These are phyloP conservation scores for Lasiurus cinereus DNA, from an alignment of 2,113 vertebrate species.

Conservation along the genomic window DNA sequence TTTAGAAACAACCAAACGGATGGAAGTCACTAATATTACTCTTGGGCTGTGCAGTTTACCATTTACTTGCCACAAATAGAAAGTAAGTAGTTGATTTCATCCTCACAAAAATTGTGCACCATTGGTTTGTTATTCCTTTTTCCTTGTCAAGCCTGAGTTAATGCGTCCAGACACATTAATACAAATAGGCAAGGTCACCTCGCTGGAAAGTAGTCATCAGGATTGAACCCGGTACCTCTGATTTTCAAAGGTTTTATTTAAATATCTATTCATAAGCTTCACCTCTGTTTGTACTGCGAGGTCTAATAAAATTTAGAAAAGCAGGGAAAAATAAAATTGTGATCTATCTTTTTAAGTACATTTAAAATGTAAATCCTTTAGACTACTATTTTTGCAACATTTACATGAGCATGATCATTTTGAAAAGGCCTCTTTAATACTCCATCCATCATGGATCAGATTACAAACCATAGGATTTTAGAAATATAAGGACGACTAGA, in stretches of 20 bases:
- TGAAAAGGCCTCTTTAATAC: neutral
- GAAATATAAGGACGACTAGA: neutral
- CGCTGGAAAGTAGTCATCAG: neutral
- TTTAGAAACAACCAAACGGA: neutral
- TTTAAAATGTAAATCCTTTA: constrained; percentile 56
- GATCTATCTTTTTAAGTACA: constrained; percentile 16
- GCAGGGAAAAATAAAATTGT: constrained; percentile 47
- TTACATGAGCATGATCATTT: constrained; percentile 30
- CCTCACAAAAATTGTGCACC: neutral
- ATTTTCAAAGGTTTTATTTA: neutral
- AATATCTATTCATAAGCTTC: neutral
- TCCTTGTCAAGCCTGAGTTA: neutral
- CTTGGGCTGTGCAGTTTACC: neutral
- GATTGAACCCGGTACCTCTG: neutral
- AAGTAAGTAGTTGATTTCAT: neutral
- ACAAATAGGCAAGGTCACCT: neutral
- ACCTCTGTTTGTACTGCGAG: neutral
- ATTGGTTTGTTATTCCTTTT: neutral
- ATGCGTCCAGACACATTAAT: neutral
- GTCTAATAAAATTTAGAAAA: neutral
- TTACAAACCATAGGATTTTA: neutral
- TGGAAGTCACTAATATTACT: neutral
- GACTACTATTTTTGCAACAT: constrained; percentile 42
- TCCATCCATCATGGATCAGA: neutral
- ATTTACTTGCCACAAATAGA: neutral